A percentile compares a stretch with the other conserved stretches of the same genome.
These are phyloP conservation scores for Corynorhinus townsendii DNA, from an alignment of 2,113 vertebrate genomes.

Conservation along the genomic window DNA sequence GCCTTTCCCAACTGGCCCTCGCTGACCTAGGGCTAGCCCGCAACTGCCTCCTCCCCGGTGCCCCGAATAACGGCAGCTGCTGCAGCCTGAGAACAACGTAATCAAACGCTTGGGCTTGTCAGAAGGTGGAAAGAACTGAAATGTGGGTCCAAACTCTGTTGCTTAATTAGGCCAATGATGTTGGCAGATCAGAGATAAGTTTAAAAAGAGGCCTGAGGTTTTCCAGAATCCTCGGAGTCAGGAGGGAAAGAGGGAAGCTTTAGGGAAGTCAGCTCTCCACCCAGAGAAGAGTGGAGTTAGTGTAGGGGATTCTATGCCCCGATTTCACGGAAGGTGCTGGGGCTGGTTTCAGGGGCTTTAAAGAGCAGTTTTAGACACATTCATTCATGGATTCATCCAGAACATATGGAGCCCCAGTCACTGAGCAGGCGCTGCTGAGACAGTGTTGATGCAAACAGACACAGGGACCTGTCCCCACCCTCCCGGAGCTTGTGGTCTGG, in stretches of 20 bases:
- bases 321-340: background rate
- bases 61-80: background rate
- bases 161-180: background rate
- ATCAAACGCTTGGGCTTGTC: background rate
- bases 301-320: background rate
- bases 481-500: background rate
- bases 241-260: background rate
- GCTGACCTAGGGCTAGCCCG: background rate
- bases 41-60: background rate
- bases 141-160: background rate
- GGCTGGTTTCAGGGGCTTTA: background rate
- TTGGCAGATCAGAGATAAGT: background rate
- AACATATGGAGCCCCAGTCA: background rate
- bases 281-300: background rate
- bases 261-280: background rate
- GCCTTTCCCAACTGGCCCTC: background rate
- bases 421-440: background rate
- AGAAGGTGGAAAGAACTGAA: background rate
- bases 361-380: background rate
- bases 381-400: background rate
- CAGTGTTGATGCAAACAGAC: background rate
- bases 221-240: background rate
- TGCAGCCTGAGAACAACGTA: background rate
- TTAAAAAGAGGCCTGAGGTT: constrained; percentile 3
- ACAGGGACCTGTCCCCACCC: background rate